A percentile compares a stretch with the other conserved stretches of the same genome.
Evolutionary conservation across 2,888 invertebrate genomes (phyloP).

Genomic region (Melieria picta): DNA sequence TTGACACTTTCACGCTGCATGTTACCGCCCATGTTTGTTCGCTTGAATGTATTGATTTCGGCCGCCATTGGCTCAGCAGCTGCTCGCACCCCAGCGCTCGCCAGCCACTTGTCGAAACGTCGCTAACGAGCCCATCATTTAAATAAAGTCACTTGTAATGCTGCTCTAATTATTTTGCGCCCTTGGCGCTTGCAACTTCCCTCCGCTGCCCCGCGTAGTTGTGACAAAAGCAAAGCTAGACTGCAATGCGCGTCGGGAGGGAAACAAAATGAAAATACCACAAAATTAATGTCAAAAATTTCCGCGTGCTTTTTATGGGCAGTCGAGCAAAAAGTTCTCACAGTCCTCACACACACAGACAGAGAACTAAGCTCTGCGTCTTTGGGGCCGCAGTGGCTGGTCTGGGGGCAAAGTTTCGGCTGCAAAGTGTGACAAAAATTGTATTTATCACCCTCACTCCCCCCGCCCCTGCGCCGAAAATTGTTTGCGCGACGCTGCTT

Average conservation of each 20-base stretch:
- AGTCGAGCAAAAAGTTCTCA: not conserved
- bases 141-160: slow-evolving; percentile 28
- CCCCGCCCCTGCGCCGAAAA: not conserved
- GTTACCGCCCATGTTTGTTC: too few species aligned
- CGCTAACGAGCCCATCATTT: slow-evolving; percentile 14
- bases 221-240: not conserved
- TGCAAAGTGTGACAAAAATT: slow-evolving; percentile 9
- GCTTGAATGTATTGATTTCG: too few species aligned
- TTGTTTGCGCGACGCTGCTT: not conserved
- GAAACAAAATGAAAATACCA: slow-evolving; percentile 18
- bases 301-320: not conserved
- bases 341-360: not conserved
- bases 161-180: slow-evolving; percentile 22
- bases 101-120: not conserved
- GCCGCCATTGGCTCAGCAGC: too few species aligned
- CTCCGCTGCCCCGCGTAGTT: not conserved
- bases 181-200: not conserved
- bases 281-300: slow-evolving; percentile 31
- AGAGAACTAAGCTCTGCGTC: not conserved
- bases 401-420: not conserved
- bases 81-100: too few species aligned
- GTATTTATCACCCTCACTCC: slow-evolving; percentile 15
- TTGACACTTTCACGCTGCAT: too few species aligned
- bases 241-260: not conserved
- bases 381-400: not conserved